These are phyloP conservation scores for Musca domestica DNA, from an alignment of 1,140 invertebrate genomes.

Conservation along the genomic window DNA sequence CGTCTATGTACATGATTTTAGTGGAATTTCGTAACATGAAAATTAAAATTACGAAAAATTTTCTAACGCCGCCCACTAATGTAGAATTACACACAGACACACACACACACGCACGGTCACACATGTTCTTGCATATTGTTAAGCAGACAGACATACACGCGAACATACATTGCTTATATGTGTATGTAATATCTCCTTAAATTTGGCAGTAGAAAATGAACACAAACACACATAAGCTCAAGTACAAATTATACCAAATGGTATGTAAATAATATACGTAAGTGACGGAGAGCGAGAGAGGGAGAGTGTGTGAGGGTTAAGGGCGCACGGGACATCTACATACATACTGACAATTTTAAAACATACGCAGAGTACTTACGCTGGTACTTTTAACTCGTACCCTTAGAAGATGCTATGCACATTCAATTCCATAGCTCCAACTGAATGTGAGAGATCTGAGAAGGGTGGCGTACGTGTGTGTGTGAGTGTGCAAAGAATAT, in stretches of 20 bases:
- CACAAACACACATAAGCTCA: no score
- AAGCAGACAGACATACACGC: background rate
- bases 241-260: no score
- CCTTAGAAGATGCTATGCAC: no score
- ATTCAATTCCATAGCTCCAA: no score
- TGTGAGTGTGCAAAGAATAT: conserved; percentile 15
- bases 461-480: conserved; percentile 7
- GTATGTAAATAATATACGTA: conserved; percentile 17
- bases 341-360: no score
- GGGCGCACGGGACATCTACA: no score
- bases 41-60: conserved; percentile 23
- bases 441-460: no score
- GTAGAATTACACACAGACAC: conserved; percentile 24
- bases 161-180: background rate
- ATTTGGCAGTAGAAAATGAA: background rate
- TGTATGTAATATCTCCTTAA: no score
- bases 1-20: conserved; percentile 17
- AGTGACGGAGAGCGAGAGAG: conserved; percentile 20
- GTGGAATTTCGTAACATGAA: conserved; percentile 7
- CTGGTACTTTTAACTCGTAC: no score
- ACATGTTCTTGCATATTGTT: background rate
- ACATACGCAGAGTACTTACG: no score
- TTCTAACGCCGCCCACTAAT: conserved; percentile 54
- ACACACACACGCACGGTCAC: conserved; percentile 19
- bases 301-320: no score